A percentile compares a stretch with the other conserved stretches of the same genome.
These are phyloP conservation scores for Seladonia tumulorum DNA, from an alignment of 2,888 invertebrate genomes.

Conservation along the genomic window DNA sequence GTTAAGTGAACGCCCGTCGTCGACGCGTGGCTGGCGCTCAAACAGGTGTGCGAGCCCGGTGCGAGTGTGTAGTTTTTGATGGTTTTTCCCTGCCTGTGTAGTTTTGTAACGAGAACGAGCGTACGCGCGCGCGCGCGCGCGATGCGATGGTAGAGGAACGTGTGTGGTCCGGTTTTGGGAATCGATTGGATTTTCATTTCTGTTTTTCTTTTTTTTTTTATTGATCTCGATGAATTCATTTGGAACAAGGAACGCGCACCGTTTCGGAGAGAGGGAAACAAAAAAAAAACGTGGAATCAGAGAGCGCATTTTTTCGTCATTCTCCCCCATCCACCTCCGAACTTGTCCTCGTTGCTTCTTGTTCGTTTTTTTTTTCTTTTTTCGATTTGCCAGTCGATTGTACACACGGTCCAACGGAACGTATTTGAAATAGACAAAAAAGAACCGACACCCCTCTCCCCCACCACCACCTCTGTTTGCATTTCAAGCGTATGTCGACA, in stretches of 20 bases:
- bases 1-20: neutral
- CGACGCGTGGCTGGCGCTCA: slow-evolving; percentile 33
- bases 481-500: neutral
- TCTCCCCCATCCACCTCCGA: neutral
- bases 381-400: too few species aligned
- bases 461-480: neutral
- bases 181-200: slow-evolving; percentile 17
- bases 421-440: too few species aligned
- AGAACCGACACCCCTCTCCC: too few species aligned
- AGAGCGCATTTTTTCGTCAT: neutral
- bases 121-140: too few species aligned
- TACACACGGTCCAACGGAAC: too few species aligned
- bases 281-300: neutral
- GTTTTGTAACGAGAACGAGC: slow-evolving; percentile 44
- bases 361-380: too few species aligned
- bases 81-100: slow-evolving; percentile 19
- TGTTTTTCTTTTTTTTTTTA: slow-evolving; percentile 15
- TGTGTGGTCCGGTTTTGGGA: slow-evolving; percentile 37
- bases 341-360: too few species aligned
- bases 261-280: neutral
- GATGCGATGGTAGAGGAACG: slow-evolving; percentile 21
- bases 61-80: slow-evolving; percentile 49
- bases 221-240: slow-evolving; percentile 17
- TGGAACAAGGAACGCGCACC: neutral
- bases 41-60: slow-evolving; percentile 37